These are phyloP conservation scores for Neomicropteryx cornuta DNA, from an alignment of 1,140 invertebrate genomes.

Conservation along the genomic window DNA sequence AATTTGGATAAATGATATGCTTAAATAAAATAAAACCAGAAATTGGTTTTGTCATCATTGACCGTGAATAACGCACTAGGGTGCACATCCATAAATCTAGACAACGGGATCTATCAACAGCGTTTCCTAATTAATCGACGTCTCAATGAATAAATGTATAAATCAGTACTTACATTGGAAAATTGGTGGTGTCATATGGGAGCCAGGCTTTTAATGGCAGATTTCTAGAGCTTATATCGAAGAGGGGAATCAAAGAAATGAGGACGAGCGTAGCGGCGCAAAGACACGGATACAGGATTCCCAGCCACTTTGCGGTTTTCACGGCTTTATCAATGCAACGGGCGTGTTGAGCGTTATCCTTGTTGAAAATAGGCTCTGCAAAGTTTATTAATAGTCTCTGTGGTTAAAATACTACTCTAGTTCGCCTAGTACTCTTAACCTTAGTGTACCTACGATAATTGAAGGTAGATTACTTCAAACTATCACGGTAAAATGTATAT, in stretches of 20 bases:
- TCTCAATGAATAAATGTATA: not conserved
- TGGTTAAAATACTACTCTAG: too few relatives aligned
- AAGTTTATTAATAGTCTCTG: not conserved
- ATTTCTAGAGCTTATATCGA: constrained; percentile 8
- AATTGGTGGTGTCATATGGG: constrained; percentile 15
- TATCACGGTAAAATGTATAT: too few relatives aligned
- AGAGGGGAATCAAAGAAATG: constrained; percentile 15
- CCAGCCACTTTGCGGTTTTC: constrained; percentile 4
- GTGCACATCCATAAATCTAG: too few relatives aligned
- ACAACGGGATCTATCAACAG: too few relatives aligned
- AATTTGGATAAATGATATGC: too few relatives aligned
- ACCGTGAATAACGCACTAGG: too few relatives aligned
- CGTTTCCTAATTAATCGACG: too few relatives aligned
- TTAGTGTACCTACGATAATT: too few relatives aligned
- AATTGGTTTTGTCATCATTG: too few relatives aligned
- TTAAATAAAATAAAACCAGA: too few relatives aligned
- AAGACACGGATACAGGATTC: constrained; percentile 9
- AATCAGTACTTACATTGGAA: constrained; percentile 8
- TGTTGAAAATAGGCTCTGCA: constrained; percentile 12
- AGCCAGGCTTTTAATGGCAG: constrained; percentile 19
- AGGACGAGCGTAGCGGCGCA: constrained; percentile 8
- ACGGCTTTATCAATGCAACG: constrained; percentile 5
- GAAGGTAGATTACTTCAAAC: too few relatives aligned
- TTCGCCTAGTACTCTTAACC: too few relatives aligned
- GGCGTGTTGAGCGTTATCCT: constrained; percentile 6